These are phyloP conservation scores for Mus caroli DNA, from an alignment of 2,797 vertebrate genomes.

Conservation along the genomic window DNA sequence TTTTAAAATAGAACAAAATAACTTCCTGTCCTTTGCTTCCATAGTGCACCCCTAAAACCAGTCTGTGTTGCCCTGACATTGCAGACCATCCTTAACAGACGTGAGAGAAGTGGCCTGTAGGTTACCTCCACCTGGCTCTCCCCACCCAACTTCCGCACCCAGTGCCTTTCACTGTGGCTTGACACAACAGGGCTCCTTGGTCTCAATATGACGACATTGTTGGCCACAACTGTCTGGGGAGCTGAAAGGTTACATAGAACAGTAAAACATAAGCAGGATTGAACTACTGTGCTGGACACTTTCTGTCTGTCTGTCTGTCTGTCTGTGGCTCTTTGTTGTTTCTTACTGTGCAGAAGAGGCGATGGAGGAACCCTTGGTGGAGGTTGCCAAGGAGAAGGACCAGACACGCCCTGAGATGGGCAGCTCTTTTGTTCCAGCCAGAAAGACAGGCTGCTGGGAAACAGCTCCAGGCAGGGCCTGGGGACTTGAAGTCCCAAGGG, in stretches of 20 bases:
- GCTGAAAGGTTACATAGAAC: background rate
- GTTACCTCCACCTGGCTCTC: background rate
- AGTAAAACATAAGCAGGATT: background rate
- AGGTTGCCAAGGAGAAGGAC: slow-evolving; percentile 52
- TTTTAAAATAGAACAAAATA: slow-evolving; percentile 50
- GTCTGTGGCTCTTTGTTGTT: background rate
- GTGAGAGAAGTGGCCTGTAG: background rate
- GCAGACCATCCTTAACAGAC: background rate
- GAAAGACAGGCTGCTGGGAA: slow-evolving; percentile 54
- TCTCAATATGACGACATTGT: slow-evolving; percentile 2
- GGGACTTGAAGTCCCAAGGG: slow-evolving; percentile 39
- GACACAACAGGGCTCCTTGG: background rate
- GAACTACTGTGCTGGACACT: background rate
- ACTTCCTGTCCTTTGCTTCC: slow-evolving; percentile 20
- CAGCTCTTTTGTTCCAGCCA: slow-evolving; percentile 62
- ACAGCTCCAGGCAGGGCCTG: background rate
- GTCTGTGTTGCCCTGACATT: background rate
- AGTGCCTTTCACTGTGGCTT: background rate
- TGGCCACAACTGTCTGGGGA: background rate
- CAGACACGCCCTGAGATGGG: slow-evolving; percentile 15
- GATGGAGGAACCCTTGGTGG: background rate
- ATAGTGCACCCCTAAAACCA: background rate
- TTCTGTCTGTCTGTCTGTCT: background rate
- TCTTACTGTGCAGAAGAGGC: slow-evolving; percentile 16
- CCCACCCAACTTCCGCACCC: background rate